Evolutionary conservation across 2,797 vertebrate genomes (phyloP), one percentile per base, ranked within the genome.

Genomic region (Sebastes hubbsi): DNA sequence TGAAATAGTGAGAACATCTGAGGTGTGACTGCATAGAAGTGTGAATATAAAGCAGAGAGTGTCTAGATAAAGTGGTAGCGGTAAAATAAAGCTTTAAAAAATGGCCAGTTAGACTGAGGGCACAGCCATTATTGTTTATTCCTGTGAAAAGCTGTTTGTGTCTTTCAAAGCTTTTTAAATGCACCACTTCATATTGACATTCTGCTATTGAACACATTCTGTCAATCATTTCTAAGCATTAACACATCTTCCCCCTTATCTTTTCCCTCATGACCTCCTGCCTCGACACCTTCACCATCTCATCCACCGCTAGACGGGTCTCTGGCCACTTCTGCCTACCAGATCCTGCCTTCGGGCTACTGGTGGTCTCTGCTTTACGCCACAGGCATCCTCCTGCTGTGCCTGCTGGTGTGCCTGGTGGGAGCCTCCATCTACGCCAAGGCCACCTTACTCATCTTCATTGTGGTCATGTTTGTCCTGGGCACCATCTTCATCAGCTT

Each of bases 351-450:
- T 0, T 91, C 91, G 6, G 95, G 96, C 34, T 98, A 98, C 93
- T 98, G 97, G 97, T 98, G 96, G 2, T 96, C 97, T 25, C 89
- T 98, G 80, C 94, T 97, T 1, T 98, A 98, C 0, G 97, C 80
- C 79, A 97, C 97, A 0, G 85, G 59, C 7, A 32, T 98, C 14
- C 95, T 95, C 58, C 90, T 97, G 7, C 85, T 98, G 29, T 98
- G 97, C 86, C 94, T 98, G 68, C 55, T 98, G 0, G 97, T 98
- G 74, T 98, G 97, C 87, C 88, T 98, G 6, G 95, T 98, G 65
- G 97, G 97, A 0, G 97, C 97, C 70, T 93, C 95, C 87, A 97
- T 98, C 93, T 98, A 98, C 0, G 97, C 97, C 87, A 97, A 97
- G 81, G 97, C 97, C 83, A 96, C 97, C 25, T 98, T 98, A 92